Evolutionary conservation across 2,113 vertebrate genomes (phyloP), one percentile per base, ranked within the genome.

Genomic region (Phodopus roborovskii): DNA sequence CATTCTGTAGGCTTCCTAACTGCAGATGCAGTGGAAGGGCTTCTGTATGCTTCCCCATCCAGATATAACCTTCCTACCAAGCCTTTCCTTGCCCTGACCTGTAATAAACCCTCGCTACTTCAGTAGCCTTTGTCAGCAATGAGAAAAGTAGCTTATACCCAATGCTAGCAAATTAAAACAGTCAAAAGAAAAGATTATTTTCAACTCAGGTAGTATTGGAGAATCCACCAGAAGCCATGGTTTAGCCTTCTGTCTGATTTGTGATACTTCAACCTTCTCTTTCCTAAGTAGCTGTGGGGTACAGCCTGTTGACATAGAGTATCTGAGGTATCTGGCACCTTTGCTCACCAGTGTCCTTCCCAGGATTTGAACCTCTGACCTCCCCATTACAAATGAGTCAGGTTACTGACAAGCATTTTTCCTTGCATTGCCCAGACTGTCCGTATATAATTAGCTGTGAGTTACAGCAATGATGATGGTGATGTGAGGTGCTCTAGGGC

Each of bases 381-480:
- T 96, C 89, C 68, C 30, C 48, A 92, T 87, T 94, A 50, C 1
- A 62, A 94, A 83, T 90, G 93, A 97, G 77, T 93, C 96, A 91
- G 30, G 90, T 66, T 84, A 58, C n/a, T 93, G 91, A 88, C 90
- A 82, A 95, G 53, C 12, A 8, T 91, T 97, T 39, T 48, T 92
- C 79, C 78, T 90, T 91, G 58, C 91, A 77, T 91, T 91, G 95
- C 71, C 42, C 73, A 91, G 50, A 88, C 64, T 39, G 78, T 96
- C 58, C 39, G 20, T 62, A 22, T 96, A 36, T 97, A 97, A 97
- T 97, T 97, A 98, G n/a, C 70, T 50, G 17, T 94, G 90, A 97
- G 93, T 96, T 97, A 97, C 58, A 96, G 53, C 94, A 94, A 94
- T 94, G 81, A 92, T 92, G 92, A 94, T 95, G 96, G 95, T 48